phyloP scores from a whole-genome alignment of 1,140 invertebrate genomes.

The Procambarus clarkii region DNA sequence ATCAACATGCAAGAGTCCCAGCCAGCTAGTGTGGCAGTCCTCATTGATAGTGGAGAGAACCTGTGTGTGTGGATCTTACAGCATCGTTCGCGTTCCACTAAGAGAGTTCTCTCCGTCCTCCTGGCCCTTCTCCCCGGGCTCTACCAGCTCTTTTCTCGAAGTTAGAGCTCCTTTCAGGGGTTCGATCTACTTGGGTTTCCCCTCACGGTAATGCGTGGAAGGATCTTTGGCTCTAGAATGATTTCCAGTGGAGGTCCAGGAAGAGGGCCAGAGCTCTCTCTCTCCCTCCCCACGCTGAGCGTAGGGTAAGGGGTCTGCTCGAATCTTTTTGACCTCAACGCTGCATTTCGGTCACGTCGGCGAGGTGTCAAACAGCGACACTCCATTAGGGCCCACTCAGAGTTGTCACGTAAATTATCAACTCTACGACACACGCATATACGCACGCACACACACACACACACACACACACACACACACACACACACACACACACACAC shows the following conservation, averaged over 20 bases:
- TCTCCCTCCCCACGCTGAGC: not conserved
- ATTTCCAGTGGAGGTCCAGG: not conserved
- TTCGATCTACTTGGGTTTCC: not conserved
- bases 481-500: not conserved
- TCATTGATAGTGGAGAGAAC: slow-evolving; percentile 61
- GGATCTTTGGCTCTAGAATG: not conserved
- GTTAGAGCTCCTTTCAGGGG: not conserved
- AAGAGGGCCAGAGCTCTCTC: not conserved
- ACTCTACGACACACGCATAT: slow-evolving; percentile 56
- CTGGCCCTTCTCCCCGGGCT: not conserved
- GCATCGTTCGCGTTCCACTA: slow-evolving; percentile 52
- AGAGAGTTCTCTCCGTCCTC: not conserved
- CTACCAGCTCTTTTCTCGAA: not conserved
- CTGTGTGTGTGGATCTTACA: not conserved
- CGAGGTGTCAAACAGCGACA: slow-evolving; percentile 67
- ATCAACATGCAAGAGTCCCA: slow-evolving; percentile 26
- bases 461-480: slow-evolving; percentile 37
- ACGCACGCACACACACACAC: slow-evolving; percentile 45
- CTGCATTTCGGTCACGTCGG: slow-evolving; percentile 58
- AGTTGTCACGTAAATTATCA: slow-evolving; percentile 70
- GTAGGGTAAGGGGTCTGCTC: not conserved
- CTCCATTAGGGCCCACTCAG: slow-evolving; percentile 66
- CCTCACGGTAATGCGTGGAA: not conserved
- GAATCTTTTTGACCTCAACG: slow-evolving; percentile 37
- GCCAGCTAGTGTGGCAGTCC: slow-evolving; percentile 33